These are phyloP conservation scores for Phortica okadai DNA, from an alignment of 2,888 invertebrate species.

Conservation along the genomic window DNA sequence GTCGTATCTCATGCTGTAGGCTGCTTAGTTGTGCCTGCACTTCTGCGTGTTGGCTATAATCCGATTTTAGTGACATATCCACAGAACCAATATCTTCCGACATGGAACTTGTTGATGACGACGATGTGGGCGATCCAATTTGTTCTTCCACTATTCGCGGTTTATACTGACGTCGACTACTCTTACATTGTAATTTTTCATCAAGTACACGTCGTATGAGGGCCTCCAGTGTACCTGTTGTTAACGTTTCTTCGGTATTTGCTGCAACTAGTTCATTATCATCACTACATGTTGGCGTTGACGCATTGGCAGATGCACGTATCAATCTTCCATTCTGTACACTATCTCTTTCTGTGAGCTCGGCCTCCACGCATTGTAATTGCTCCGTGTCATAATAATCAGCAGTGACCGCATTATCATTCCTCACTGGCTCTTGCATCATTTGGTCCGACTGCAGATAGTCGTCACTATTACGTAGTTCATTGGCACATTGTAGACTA, in stretches of 20 bases:
- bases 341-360: too few relatives aligned
- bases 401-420: too few relatives aligned
- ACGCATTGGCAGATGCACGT: too few relatives aligned
- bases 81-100: neutral
- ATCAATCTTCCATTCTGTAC: too few relatives aligned
- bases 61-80: slow-evolving; percentile 6
- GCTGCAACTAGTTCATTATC: slow-evolving; percentile 1
- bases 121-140: neutral
- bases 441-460: too few relatives aligned
- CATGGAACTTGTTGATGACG: slow-evolving; percentile 12
- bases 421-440: too few relatives aligned
- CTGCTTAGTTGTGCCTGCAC: slow-evolving; percentile 1
- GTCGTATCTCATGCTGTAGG: neutral
- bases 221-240: neutral
- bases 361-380: too few relatives aligned
- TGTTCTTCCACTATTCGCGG: neutral
- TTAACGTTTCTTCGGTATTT: neutral
- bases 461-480: too few relatives aligned
- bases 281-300: neutral
- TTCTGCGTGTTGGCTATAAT: slow-evolving; percentile 9
- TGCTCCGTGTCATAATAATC: too few relatives aligned
- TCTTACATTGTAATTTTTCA: neutral
- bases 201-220: slow-evolving; percentile 9
- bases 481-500: too few relatives aligned
- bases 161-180: neutral